Percentiles rank a stretch among this genome's conserved stretches.
Evolutionary conservation across 2,113 vertebrate species (phyloP).

Genomic region (Toxotes jaculatrix): DNA sequence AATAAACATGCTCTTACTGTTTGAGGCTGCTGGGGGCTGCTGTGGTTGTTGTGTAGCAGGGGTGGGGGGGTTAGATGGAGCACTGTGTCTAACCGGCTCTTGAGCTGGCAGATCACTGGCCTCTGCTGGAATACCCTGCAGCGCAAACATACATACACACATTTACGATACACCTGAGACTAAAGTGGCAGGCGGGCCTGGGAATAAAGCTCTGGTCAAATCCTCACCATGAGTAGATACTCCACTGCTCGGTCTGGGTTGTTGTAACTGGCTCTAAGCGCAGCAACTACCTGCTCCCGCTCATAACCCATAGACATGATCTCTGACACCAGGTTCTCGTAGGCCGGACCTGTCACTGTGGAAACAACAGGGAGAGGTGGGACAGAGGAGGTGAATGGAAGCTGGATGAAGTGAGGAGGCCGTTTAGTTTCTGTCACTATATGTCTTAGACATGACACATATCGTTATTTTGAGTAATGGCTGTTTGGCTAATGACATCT

Average conservation of each 20-base stretch:
- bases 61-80: constrained; percentile 42
- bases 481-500: not conserved
- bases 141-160: constrained; percentile 18
- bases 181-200: not conserved
- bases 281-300: constrained; percentile 82
- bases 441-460: not conserved
- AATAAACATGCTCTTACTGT: constrained; percentile 33
- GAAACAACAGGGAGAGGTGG: constrained; percentile 15
- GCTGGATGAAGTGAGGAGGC: not conserved
- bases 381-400: too few relatives aligned
- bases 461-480: not conserved
- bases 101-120: constrained; percentile 61
- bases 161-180: not conserved
- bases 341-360: constrained; percentile 85
- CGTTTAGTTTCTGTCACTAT: not conserved
- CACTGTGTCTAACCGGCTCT: constrained; percentile 60
- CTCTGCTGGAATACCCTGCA: constrained; percentile 80
- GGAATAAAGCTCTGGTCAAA: not conserved
- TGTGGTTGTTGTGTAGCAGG: constrained; percentile 65
- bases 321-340: constrained; percentile 86
- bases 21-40: constrained; percentile 64
- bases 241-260: constrained; percentile 87
- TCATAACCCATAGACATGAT: constrained; percentile 88
- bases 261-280: constrained; percentile 85
- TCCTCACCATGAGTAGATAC: constrained; percentile 84